phyloP scores from a whole-genome alignment of 2,797 vertebrate genomes.

The Onychomys leucogaster region DNA sequence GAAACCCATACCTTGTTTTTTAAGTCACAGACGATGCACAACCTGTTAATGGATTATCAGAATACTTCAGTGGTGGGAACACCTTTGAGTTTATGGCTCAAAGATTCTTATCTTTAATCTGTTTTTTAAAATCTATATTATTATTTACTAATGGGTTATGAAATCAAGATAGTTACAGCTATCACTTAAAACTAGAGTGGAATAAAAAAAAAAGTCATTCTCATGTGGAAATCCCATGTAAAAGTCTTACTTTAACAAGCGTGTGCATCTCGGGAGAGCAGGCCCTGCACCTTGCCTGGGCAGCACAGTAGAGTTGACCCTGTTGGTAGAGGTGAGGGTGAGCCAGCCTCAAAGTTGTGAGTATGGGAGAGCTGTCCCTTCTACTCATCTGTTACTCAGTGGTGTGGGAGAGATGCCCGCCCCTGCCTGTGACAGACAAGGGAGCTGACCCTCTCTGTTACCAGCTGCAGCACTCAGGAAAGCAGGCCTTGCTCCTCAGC shows the following conservation, averaged over 20 bases:
- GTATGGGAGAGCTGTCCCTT: too few species aligned
- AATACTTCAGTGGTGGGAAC: constrained; percentile 36
- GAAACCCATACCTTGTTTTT: constrained; percentile 49
- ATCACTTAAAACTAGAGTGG: constrained; percentile 42
- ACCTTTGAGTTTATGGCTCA: constrained; percentile 49
- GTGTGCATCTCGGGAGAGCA: not conserved
- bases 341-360: not conserved
- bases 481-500: not conserved
- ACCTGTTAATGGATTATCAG: not conserved
- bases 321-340: not conserved
- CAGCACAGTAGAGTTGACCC: not conserved
- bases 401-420: too few species aligned
- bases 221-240: constrained; percentile 28
- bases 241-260: not conserved
- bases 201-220: not conserved
- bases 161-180: constrained; percentile 37
- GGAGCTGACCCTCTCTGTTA: too few species aligned
- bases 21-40: not conserved
- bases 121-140: constrained; percentile 36
- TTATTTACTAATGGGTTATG: constrained; percentile 54
- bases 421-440: too few species aligned
- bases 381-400: too few species aligned
- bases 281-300: not conserved
- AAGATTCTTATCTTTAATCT: constrained; percentile 7
- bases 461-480: not conserved